Evolutionary conservation across 2,113 vertebrate species (phyloP).

Genomic region (Tylochromis polylepis): DNA sequence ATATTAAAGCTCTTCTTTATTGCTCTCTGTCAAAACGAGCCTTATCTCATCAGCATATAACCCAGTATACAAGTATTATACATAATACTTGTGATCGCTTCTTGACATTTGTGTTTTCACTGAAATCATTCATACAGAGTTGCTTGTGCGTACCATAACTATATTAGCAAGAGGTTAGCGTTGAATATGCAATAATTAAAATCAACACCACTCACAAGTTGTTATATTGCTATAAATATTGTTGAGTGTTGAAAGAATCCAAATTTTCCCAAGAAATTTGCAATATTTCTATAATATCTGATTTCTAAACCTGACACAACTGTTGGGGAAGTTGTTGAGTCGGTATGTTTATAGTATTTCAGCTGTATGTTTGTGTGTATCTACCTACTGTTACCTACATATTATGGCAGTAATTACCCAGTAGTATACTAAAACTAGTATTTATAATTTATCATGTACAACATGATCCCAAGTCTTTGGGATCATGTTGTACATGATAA

Average conservation of each 20-base stretch:
- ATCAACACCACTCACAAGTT: not conserved
- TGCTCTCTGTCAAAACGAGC: not conserved
- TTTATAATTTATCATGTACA: not conserved
- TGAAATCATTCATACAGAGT: not conserved
- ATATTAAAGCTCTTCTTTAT: not conserved
- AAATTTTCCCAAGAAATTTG: not conserved
- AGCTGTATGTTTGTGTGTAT: no score
- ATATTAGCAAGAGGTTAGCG: not conserved
- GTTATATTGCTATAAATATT: not conserved
- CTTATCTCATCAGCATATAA: not conserved
- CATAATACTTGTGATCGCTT: not conserved
- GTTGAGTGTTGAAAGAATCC: not conserved
- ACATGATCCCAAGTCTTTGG: not conserved
- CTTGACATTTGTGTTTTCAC: not conserved
- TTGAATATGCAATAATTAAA: not conserved
- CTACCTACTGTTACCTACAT: not conserved
- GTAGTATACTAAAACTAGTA: not conserved
- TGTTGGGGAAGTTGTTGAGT: not conserved
- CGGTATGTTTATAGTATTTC: not conserved
- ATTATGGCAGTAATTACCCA: accelerated
- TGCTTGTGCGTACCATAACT: not conserved
- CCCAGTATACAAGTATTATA: not conserved
- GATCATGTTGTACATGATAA: not conserved
- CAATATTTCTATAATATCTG: not conserved
- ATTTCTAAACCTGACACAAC: not conserved